Evolutionary conservation across 2,113 vertebrate genomes (phyloP), one percentile per base, ranked within the genome.

Genomic region (Aythya baeri): DNA sequence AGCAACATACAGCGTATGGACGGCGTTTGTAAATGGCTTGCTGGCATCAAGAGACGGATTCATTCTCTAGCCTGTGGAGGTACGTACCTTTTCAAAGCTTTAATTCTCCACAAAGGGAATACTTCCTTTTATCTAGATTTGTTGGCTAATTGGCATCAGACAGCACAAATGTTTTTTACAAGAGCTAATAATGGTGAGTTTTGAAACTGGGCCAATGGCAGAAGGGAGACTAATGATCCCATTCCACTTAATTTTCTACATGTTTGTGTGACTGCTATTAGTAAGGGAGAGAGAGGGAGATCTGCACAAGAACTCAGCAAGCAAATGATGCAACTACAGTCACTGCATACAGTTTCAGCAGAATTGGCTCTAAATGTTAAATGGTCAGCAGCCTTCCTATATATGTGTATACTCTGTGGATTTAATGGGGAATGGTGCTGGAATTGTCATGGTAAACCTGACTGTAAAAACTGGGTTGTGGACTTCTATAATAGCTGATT

Each of bases 161-260:
- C 84, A 49, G 62, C 57, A 80, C 59, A 50, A 95, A 85, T 49
- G 66, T 22, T 88, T 87, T 91, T 55, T 73, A 74, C 83, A 70
- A 91, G 83, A 86, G 84, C 72, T 85, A 61, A 63, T 88, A 46
- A 67, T 89, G n/a, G 52, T 94, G 61, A 21, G 54, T 63, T 91
- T 96, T 97, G 97, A 91, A 93, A 94, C 66, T 76, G 83, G 74
- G 61, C 83, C 93, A 94, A 7, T 86, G 46, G 86, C 84, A 95
- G 92, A 72, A 96, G 87, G 75, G 55, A 89, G 29, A 70, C 86
- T 93, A 71, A 90, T 94, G 94, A 94, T 86, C 85, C 89, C 36
- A 27, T 74, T 96, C 83, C 62, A 22, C 70, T 93, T 93, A 61
- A 82, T 93, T 83, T 86, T 78, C 89, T 54, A 34, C 54, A 25